A percentile compares a stretch with the other conserved stretches of the same genome.
Conservation (phyloP, 2,113 vertebrate species). For the Syrrhaptes paradoxus region DNA sequence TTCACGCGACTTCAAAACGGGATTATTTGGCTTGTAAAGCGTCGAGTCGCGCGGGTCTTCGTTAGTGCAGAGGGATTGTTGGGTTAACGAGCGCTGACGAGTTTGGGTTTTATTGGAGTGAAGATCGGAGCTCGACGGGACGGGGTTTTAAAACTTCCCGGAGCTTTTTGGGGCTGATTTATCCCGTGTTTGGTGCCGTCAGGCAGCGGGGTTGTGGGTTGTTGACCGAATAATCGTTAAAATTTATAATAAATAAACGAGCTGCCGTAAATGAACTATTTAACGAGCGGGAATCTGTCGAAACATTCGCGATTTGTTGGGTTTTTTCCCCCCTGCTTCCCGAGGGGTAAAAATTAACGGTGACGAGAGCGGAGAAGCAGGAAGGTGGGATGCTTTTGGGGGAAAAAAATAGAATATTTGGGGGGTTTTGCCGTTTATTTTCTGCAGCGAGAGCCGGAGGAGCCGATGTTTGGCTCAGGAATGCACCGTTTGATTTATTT, state of each 20-base stretch:
- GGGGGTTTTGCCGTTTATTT: background rate
- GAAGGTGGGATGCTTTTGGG: background rate
- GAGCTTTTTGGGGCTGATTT: background rate
- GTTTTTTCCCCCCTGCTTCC: accelerated
- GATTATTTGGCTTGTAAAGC: accelerated
- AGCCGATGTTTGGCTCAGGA: accelerated
- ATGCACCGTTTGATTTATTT: background rate
- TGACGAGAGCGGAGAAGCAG: background rate
- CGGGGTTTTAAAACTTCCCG: too few species aligned
- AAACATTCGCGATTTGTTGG: background rate
- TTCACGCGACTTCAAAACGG: background rate
- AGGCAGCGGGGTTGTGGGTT: background rate
- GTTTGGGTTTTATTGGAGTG: background rate
- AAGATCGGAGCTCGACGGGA: too few species aligned
- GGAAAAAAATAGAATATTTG: accelerated
- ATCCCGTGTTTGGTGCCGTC: background rate
- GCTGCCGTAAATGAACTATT: background rate
- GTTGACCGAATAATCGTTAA: too few species aligned
- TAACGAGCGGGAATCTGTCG: background rate
- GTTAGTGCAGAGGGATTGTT: background rate
- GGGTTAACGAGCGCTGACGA: background rate
- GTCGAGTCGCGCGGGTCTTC: accelerated
- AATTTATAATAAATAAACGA: background rate
- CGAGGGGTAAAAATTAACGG: accelerated
- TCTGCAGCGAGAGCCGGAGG: accelerated